Base-by-base conservation (phyloP, 2,888 invertebrate species). In the Agrotis puta region DNA sequence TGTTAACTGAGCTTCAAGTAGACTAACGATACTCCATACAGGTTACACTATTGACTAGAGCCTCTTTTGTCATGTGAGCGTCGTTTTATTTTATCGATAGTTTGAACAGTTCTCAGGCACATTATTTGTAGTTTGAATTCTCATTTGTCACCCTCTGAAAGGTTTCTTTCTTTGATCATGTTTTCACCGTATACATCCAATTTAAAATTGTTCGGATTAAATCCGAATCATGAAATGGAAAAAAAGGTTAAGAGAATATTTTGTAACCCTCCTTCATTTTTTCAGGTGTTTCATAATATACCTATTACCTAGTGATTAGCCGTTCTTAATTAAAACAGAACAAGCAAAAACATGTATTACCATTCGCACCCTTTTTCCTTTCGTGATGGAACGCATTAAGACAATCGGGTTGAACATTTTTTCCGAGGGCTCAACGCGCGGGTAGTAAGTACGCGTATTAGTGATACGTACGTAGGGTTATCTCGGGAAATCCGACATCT, bases 401-500 rank as follows among this genome's bases (percentile, higher is more conserved):
- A 84, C 76, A 84, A 82, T 79, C 61, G 64, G 63, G 64, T 66
- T 57, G 61, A 78, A 79, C 72, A 70, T 77, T 78, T 82, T 82
- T 84, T 80, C 51, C 62, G 69, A 78, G 64, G 67, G 54, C 53
- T 57, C 27, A 33, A 7, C 50, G 43, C 39, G 39, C 39, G 9
- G 39, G 39, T 63, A 65, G 65, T 83, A 81, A 64, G 78, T 71
- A 68, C 78, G 71, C 67, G 75, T 82, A 84, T 85, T 82, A 79
- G 79, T 70, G 75, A 76, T 82, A 82, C 81, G 71, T 77, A 74
- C 39, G 79, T 69, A 72, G 83, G 86, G 82, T 87, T 90, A 90
- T 90, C 90, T 88, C 85, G 82, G 90, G 89, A 89, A 85, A 88
- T 86, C 89, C 88, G 85, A 85, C 87, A 86, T 88, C 83, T 87